Evolutionary conservation across 2,888 invertebrate species (phyloP).

Genomic region (Brenthis hecate): DNA sequence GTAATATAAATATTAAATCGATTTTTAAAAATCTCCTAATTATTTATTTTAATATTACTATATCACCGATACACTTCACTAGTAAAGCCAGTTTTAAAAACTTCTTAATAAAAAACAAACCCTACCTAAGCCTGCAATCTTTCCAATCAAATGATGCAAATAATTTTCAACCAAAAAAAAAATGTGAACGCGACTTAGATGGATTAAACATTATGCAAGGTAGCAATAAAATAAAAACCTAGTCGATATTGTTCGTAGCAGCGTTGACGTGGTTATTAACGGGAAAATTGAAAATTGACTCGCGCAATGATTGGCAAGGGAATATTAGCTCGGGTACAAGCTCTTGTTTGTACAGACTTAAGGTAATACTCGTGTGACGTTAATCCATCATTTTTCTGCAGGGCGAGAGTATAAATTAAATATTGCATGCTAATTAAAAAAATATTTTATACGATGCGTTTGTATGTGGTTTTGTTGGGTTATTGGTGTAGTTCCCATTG

Average conservation of each 20-base stretch:
- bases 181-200: constrained; percentile 17
- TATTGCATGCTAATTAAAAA: constrained; percentile 23
- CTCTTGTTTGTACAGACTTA: constrained; percentile 9
- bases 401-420: constrained; percentile 1
- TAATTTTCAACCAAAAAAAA: constrained; percentile 3
- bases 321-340: constrained; percentile 76
- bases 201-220: constrained; percentile 14
- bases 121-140: background rate
- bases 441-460: constrained; percentile 7
- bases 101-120: too few relatives aligned
- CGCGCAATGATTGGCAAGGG: constrained; percentile 78
- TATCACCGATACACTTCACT: too few relatives aligned
- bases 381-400: constrained; percentile 71
- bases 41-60: too few relatives aligned
- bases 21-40: too few relatives aligned
- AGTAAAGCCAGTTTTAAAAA: too few relatives aligned
- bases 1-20: too few relatives aligned
- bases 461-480: background rate
- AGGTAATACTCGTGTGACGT: constrained; percentile 53
- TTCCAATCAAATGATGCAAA: background rate
- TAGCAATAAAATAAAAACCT: constrained; percentile 31
- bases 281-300: constrained; percentile 80
- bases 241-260: constrained; percentile 60
- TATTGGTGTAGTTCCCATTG: background rate
- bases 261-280: constrained; percentile 77